A percentile compares a stretch with the other conserved stretches of the same genome.
Evolutionary conservation across 2,797 vertebrate species (phyloP).

Genomic region (Acropternis orthonyx): DNA sequence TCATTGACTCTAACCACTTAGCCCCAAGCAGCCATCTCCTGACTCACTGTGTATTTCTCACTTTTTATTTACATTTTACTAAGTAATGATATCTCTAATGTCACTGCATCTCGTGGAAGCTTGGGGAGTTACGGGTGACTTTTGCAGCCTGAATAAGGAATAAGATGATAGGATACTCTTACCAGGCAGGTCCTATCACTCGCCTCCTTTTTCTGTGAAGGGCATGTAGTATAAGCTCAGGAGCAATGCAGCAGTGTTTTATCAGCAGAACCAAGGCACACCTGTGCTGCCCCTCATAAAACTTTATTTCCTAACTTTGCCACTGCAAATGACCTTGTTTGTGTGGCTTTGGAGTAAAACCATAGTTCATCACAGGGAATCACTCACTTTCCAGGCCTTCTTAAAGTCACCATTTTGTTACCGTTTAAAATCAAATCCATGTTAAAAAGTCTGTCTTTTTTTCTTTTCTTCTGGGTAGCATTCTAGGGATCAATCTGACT

Average conservation of each 20-base stretch:
- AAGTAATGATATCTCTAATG: neutral
- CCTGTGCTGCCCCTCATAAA: neutral
- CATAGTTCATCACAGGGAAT: neutral
- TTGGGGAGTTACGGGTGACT: fast-evolving
- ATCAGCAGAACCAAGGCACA: neutral
- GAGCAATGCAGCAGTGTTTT: neutral
- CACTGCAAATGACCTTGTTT: neutral
- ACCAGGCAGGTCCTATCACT: neutral
- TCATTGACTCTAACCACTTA: neutral
- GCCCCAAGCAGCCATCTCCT: fast-evolving
- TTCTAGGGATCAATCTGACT: neutral
- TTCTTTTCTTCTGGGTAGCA: neutral
- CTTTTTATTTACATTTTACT: neutral
- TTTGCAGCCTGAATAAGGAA: neutral
- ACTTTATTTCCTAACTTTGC: neutral
- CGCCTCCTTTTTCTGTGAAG: neutral
- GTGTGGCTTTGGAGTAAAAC: neutral
- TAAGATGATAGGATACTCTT: neutral
- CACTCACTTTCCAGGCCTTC: neutral
- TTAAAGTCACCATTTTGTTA: neutral
- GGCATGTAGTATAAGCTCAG: neutral
- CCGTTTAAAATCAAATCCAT: neutral
- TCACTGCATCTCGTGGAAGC: neutral
- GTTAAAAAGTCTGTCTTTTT: neutral
- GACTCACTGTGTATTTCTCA: neutral